Evolutionary conservation across 2,797 vertebrate genomes (phyloP).

Genomic region (Sebastes hubbsi): DNA sequence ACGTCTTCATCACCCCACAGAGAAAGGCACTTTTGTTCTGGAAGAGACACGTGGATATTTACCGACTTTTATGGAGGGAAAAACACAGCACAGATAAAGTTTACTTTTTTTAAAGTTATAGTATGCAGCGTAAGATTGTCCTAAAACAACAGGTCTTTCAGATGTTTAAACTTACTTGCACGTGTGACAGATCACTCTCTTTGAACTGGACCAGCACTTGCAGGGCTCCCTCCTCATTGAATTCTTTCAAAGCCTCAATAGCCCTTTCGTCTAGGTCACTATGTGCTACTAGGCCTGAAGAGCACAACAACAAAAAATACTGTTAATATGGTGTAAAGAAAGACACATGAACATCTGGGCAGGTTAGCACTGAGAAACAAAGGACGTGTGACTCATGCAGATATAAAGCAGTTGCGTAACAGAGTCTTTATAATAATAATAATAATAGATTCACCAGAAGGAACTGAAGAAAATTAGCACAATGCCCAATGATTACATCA

Average conservation of each 20-base stretch:
- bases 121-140: too few relatives aligned
- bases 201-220: conserved; percentile 98
- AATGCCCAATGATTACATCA: not conserved
- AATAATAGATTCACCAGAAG: not conserved
- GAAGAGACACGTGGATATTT: not conserved
- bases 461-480: not conserved
- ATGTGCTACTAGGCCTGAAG: conserved; percentile 93
- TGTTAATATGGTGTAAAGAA: not conserved
- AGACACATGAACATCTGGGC: not conserved
- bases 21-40: conserved; percentile 99
- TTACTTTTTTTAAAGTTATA: not conserved
- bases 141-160: not conserved
- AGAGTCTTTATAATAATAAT: not conserved
- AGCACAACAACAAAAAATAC: not conserved
- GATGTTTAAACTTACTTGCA: conserved; percentile 86
- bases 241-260: conserved; percentile 97
- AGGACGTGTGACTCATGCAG: not conserved
- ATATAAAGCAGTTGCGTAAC: not conserved
- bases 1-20: conserved; percentile 99
- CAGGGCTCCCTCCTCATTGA: conserved; percentile 96
- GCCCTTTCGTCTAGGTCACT: conserved; percentile 98
- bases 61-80: not conserved
- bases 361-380: not conserved
- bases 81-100: not conserved
- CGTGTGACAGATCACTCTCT: conserved; percentile 98